Conservation (phyloP, 2,888 invertebrate genomes). For the Erebia palarica region DNA sequence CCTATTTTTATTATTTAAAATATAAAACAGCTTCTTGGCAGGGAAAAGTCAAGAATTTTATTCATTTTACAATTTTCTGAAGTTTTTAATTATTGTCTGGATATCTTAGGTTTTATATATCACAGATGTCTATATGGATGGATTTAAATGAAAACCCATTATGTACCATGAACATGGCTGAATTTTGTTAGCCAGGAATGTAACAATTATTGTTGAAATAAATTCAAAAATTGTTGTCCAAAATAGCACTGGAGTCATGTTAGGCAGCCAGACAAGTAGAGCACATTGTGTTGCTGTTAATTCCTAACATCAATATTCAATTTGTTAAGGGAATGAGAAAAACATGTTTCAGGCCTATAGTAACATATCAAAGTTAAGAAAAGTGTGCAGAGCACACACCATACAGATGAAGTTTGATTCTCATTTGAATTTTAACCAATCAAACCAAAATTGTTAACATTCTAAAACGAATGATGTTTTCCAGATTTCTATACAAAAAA, state of each 20-base stretch:
- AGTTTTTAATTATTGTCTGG: background rate
- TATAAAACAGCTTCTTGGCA: too few species aligned
- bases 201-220: conserved; percentile 41
- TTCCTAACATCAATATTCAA: background rate
- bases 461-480: too few species aligned
- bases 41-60: too few species aligned
- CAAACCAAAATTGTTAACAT: too few species aligned
- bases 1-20: too few species aligned
- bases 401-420: too few species aligned
- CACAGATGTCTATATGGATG: background rate
- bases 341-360: background rate
- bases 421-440: too few species aligned
- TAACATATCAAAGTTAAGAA: background rate
- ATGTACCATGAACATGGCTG: conserved; percentile 45
- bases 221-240: conserved; percentile 37
- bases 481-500: too few species aligned
- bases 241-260: conserved; percentile 29
- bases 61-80: background rate
- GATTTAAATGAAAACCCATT: conserved; percentile 1
- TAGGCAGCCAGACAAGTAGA: conserved; percentile 22
- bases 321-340: background rate
- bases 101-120: conserved; percentile 11
- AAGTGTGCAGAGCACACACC: background rate
- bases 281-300: conserved; percentile 23
- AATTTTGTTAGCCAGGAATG: conserved; percentile 41